Percentiles rank a stretch among this genome's conserved stretches.
phyloP scores from a whole-genome alignment of 2,888 invertebrate genomes.

The Camptogramma bilineatum region DNA sequence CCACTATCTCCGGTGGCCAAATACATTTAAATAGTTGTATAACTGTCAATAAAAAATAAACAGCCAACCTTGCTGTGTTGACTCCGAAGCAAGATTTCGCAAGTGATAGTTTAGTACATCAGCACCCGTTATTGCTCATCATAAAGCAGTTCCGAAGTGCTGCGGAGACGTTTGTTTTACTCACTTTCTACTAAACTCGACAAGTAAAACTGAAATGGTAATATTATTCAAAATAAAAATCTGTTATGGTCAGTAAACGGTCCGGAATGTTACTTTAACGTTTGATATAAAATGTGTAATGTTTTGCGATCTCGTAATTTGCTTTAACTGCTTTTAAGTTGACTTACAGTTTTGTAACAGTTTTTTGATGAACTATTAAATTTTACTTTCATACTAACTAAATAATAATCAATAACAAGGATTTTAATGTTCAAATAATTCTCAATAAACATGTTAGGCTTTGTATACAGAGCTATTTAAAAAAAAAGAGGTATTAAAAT shows the following conservation, averaged over 20 bases:
- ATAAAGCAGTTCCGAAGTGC: constrained; percentile 1
- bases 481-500: too few relatives aligned
- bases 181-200: constrained; percentile 25
- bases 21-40: too few relatives aligned
- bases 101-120: constrained; percentile 15
- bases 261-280: constrained; percentile 38
- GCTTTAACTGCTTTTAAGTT: constrained; percentile 25
- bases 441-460: too few relatives aligned
- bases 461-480: too few relatives aligned
- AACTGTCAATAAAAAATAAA: too few relatives aligned
- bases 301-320: constrained; percentile 23
- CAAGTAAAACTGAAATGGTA: constrained; percentile 23
- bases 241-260: constrained; percentile 43
- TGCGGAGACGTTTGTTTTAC: constrained; percentile 15
- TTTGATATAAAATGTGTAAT: constrained; percentile 32
- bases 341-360: not conserved
- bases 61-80: too few relatives aligned
- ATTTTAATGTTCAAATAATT: too few relatives aligned
- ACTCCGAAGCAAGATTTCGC: not conserved
- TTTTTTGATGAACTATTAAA: too few relatives aligned
- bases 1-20: too few relatives aligned
- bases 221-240: constrained; percentile 35
- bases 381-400: too few relatives aligned
- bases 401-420: too few relatives aligned
- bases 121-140: constrained; percentile 2